Conservation (phyloP, 1,140 invertebrate genomes). For the Drosophila serrata region DNA sequence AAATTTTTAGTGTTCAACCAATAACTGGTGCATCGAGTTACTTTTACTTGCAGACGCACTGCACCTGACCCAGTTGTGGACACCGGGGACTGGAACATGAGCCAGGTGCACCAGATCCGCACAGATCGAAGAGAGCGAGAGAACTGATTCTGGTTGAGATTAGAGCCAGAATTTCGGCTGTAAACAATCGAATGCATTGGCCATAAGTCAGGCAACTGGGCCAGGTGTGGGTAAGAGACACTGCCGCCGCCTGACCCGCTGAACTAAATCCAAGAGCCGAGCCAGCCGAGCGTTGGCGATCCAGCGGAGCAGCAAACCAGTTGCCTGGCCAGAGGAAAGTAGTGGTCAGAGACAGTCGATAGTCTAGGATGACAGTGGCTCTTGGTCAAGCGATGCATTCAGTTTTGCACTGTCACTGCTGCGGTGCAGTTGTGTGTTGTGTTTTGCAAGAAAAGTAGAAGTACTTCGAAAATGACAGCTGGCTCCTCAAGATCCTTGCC, state of each 20-base stretch:
- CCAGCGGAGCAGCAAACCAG: slow-evolving; percentile 55
- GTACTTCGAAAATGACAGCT: slow-evolving; percentile 29
- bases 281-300: slow-evolving; percentile 40
- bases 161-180: slow-evolving; percentile 37
- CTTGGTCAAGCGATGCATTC: slow-evolving; percentile 54
- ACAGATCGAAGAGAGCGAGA: slow-evolving; percentile 1
- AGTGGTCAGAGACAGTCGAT: slow-evolving; percentile 43
- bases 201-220: slow-evolving; percentile 60
- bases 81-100: slow-evolving; percentile 21
- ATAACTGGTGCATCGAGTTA: slow-evolving; percentile 14
- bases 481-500: slow-evolving; percentile 11
- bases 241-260: slow-evolving; percentile 59
- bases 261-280: slow-evolving; percentile 64
- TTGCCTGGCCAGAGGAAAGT: slow-evolving; percentile 59
- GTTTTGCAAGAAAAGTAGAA: slow-evolving; percentile 8
- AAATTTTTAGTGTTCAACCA: slow-evolving; percentile 23
- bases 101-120: slow-evolving; percentile 42
- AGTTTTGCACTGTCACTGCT: slow-evolving; percentile 71
- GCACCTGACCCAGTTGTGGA: slow-evolving; percentile 23
- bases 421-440: slow-evolving; percentile 71
- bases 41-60: slow-evolving; percentile 52
- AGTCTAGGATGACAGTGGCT: slow-evolving; percentile 51
- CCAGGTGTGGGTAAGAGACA: slow-evolving; percentile 26
- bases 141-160: slow-evolving; percentile 31
- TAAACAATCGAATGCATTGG: slow-evolving; percentile 41